These are phyloP conservation scores for Cheumatopsyche charites DNA, from an alignment of 1,140 invertebrate species.

Conservation along the genomic window DNA sequence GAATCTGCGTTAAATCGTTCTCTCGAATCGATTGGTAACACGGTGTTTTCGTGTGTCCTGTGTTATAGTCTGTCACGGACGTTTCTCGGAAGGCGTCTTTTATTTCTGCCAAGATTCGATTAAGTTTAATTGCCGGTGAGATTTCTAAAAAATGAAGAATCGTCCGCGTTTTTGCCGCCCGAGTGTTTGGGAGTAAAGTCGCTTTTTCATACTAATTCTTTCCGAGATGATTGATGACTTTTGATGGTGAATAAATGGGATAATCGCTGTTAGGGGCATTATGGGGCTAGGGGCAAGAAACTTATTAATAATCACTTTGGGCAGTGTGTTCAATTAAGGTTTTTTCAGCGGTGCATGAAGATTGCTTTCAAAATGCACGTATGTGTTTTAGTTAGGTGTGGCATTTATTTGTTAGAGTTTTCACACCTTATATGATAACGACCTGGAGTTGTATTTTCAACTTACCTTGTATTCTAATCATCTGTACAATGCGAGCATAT, in stretches of 20 bases:
- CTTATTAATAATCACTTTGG: constrained; percentile 8
- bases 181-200: no score
- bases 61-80: not conserved
- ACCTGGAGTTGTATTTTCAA: not conserved
- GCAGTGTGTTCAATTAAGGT: not conserved
- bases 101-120: no score
- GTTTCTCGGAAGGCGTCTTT: not conserved
- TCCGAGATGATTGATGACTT: not conserved
- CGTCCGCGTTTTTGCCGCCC: no score
- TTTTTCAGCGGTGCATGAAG: not conserved
- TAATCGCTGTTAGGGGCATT: not conserved
- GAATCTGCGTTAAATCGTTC: constrained; percentile 29
- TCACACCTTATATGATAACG: no score
- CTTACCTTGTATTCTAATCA: constrained; percentile 3
- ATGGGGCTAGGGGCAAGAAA: not conserved
- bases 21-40: constrained; percentile 17
- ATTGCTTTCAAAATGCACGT: not conserved
- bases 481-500: not conserved
- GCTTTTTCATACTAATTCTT: not conserved
- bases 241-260: constrained; percentile 4
- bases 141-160: no score
- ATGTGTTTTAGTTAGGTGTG: no score
- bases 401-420: no score
- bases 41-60: not conserved
- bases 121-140: no score